Percentiles rank a stretch among this genome's conserved stretches.
Evolutionary conservation across 1,140 invertebrate genomes (phyloP).

Genomic region (Drosophila kohkoa): DNA sequence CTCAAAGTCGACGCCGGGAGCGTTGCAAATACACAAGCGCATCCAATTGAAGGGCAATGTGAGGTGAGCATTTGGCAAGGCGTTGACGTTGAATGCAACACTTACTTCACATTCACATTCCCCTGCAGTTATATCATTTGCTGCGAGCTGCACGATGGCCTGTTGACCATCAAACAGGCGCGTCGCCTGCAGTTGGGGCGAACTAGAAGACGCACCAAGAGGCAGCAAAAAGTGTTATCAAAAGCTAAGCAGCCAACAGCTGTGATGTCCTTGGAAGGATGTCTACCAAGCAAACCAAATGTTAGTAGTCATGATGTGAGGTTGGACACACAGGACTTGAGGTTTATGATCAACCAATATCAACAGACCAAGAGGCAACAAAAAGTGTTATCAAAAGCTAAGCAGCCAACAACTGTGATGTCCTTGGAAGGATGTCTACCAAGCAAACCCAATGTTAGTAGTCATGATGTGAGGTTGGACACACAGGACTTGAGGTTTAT

Average conservation of each 20-base stretch:
- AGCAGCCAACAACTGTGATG: not conserved
- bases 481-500: constrained; percentile 33
- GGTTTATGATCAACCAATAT: not conserved
- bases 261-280: too few species aligned
- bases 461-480: constrained; percentile 16
- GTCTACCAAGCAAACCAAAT: too few species aligned
- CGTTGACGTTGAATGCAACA: not conserved
- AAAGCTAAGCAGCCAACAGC: not conserved
- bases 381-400: not conserved
- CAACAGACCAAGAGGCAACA: constrained; percentile 50
- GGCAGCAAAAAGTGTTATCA: not conserved
- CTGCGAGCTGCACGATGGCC: constrained; percentile 32
- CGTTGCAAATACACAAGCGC: constrained; percentile 10
- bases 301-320: not conserved
- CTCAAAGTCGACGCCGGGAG: constrained; percentile 22
- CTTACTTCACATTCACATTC: not conserved
- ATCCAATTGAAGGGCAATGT: constrained; percentile 23
- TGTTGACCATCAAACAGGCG: constrained; percentile 32
- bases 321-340: constrained; percentile 48
- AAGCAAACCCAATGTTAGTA: not conserved
- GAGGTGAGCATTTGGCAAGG: constrained; percentile 31
- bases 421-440: too few species aligned
- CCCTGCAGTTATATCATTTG: constrained; percentile 41
- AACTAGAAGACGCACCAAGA: not conserved
- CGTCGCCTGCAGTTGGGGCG: not conserved